These are phyloP conservation scores for Corynorhinus townsendii DNA, from an alignment of 2,113 vertebrate species.

Conservation along the genomic window DNA sequence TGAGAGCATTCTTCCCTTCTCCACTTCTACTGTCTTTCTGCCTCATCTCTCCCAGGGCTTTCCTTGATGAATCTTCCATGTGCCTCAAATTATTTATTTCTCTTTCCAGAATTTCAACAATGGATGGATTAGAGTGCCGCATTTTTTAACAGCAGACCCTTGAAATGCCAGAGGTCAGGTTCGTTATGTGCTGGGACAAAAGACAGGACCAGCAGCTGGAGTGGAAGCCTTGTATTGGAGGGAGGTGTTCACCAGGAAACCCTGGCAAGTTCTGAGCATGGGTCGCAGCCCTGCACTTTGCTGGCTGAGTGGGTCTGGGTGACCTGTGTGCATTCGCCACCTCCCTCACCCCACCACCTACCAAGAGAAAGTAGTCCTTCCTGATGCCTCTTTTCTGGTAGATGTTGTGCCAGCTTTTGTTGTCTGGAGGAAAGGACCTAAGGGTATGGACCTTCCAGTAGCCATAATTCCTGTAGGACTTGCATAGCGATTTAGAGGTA, in stretches of 20 bases:
- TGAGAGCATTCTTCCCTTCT: constrained; percentile 32
- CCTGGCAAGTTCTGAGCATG: not conserved
- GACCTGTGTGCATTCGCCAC: not conserved
- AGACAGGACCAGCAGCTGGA: not conserved
- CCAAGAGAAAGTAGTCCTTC: not conserved
- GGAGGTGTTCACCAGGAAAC: not conserved
- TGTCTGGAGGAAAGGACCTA: not conserved
- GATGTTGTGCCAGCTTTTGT: not conserved
- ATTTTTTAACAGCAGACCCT: constrained; percentile 50
- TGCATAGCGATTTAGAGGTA: not conserved
- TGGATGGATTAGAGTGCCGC: constrained; percentile 9
- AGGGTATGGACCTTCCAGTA: not conserved
- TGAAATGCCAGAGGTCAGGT: constrained; percentile 45
- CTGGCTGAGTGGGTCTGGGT: not conserved
- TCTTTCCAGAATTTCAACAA: constrained; percentile 60
- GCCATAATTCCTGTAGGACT: not conserved
- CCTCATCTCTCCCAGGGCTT: constrained; percentile 42
- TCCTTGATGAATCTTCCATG: constrained; percentile 62
- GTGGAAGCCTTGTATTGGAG: not conserved
- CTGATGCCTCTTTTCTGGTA: not conserved
- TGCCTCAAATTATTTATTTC: constrained; percentile 61
- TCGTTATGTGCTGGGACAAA: constrained; percentile 9
- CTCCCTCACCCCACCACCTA: not conserved
- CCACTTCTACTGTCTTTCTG: constrained; percentile 13
- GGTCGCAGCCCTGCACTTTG: not conserved